Evolutionary conservation across 37 sponge, comb jelly and placozoan species (phyloP).

Genomic region (Dysidea cf. avara): DNA sequence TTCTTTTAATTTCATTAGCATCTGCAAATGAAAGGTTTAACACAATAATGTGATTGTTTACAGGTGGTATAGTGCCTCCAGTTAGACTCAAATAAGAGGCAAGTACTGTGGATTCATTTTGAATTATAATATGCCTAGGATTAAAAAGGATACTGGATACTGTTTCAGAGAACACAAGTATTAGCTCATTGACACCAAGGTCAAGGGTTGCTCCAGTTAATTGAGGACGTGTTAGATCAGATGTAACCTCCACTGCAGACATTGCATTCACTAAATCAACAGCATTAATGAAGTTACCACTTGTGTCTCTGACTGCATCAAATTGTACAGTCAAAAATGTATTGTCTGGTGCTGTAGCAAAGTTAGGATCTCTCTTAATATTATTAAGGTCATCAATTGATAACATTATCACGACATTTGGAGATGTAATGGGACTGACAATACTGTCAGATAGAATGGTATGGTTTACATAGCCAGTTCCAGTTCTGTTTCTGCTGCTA

Average conservation of each 20-base stretch:
- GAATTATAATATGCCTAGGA: constrained; percentile 49
- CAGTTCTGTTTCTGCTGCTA: constrained; percentile 46
- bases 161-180: constrained; percentile 78
- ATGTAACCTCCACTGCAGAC: constrained; percentile 30
- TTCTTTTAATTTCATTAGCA: constrained; percentile 75
- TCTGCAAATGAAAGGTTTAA: constrained; percentile 57
- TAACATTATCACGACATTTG: constrained; percentile 43
- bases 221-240: constrained; percentile 55
- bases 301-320: constrained; percentile 77
- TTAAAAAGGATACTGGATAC: constrained; percentile 48
- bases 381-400: constrained; percentile 67
- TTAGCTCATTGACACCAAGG: constrained; percentile 52
- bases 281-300: constrained; percentile 32
- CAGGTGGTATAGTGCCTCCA: constrained; percentile 50
- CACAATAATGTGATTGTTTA: constrained; percentile 50
- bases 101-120: constrained; percentile 18
- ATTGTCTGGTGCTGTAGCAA: constrained; percentile 62
- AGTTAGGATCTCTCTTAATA: constrained; percentile 50
- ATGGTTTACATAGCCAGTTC: constrained; percentile 17
- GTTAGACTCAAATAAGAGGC: constrained; percentile 42
- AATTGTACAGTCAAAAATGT: constrained; percentile 56
- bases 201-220: constrained; percentile 58
- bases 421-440: constrained; percentile 26
- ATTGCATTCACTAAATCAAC: constrained; percentile 31
- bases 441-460: constrained; percentile 38